These are phyloP conservation scores for Cephalotes varians DNA, from an alignment of 2,888 invertebrate species.

Conservation along the genomic window DNA sequence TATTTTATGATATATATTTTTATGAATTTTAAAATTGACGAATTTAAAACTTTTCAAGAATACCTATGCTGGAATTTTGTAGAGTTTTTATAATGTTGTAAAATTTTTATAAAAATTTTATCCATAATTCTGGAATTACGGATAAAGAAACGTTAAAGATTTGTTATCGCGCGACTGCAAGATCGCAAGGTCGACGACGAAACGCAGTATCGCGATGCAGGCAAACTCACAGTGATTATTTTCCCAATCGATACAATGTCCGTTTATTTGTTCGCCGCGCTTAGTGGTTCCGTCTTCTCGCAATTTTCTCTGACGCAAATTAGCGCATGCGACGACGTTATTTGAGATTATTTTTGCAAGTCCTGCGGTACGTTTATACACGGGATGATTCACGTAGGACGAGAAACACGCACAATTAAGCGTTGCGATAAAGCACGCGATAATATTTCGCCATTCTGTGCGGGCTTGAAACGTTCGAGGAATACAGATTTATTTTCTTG, in stretches of 20 bases:
- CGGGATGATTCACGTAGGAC: conserved; percentile 16
- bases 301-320: conserved; percentile 50
- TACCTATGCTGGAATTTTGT: too few relatives aligned
- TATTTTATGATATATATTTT: background rate
- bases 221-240: conserved; percentile 28
- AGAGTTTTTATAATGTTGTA: too few relatives aligned
- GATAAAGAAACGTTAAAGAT: background rate
- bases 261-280: conserved; percentile 35
- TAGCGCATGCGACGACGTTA: conserved; percentile 28
- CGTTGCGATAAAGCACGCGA: background rate
- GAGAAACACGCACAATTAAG: background rate
- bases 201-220: conserved; percentile 6
- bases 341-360: conserved; percentile 36
- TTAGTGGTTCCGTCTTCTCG: conserved; percentile 33
- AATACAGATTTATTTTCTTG: background rate
- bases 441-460: background rate
- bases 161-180: background rate
- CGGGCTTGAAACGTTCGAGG: background rate
- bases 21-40: background rate
- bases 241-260: conserved; percentile 6
- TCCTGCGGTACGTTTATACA: background rate
- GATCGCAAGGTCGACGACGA: background rate
- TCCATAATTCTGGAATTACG: background rate
- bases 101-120: background rate
- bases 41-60: background rate